Conservation (phyloP, 2,888 invertebrate genomes). For the Cheilosia vernalis region DNA sequence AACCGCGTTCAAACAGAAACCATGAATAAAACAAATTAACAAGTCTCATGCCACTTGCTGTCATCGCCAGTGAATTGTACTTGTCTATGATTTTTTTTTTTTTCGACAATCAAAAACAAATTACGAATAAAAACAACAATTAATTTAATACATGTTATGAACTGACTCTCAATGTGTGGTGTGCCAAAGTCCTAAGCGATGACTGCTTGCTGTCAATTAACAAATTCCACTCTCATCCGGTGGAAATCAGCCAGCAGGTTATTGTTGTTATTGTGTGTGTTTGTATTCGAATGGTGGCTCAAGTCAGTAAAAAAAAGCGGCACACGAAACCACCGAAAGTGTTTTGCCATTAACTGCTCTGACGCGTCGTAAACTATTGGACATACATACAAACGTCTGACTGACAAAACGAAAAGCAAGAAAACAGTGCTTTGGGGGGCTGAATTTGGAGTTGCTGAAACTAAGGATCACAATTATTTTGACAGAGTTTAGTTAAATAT, state of each 20-base stretch:
- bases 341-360: constrained; percentile 14
- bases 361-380: not conserved
- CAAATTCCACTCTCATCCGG: constrained; percentile 29
- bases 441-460: too few species aligned
- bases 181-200: constrained; percentile 21
- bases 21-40: constrained; percentile 30
- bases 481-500: too few species aligned
- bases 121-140: constrained; percentile 15
- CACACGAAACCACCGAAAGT: constrained; percentile 17
- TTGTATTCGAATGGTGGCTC: constrained; percentile 10
- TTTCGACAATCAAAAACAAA: constrained; percentile 38
- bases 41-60: constrained; percentile 7
- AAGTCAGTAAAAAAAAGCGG: constrained; percentile 14
- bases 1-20: constrained; percentile 4
- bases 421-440: too few species aligned
- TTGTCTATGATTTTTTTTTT: constrained; percentile 21
- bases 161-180: constrained; percentile 1
- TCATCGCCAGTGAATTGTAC: constrained; percentile 3
- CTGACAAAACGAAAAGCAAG: too few species aligned
- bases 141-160: constrained; percentile 34
- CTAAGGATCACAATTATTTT: too few species aligned
- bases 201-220: constrained; percentile 51
- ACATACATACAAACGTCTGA: too few species aligned
- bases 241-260: constrained; percentile 18
- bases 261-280: constrained; percentile 9